A percentile compares a stretch with the other conserved stretches of the same genome.
phyloP scores from a whole-genome alignment of 2,113 vertebrate genomes.

The Peromyscus leucopus region DNA sequence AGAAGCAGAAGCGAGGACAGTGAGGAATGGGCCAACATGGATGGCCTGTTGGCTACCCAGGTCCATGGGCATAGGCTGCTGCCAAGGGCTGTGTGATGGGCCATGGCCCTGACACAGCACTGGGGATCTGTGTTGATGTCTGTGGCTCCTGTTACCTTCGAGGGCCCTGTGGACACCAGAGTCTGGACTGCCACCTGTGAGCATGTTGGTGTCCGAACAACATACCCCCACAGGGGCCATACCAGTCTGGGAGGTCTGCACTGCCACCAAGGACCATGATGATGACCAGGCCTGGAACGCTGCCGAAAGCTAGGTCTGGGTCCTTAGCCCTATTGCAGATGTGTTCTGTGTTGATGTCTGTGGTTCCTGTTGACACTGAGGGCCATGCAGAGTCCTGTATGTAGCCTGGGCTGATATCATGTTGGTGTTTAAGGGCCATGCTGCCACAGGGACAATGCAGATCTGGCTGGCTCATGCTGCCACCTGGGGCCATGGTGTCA shows the following conservation, averaged over 20 bases:
- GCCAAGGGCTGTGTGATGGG: background rate
- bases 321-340: background rate
- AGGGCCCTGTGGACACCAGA: background rate
- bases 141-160: background rate
- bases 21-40: background rate
- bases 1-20: background rate
- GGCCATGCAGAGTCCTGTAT: background rate
- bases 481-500: background rate
- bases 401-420: background rate
- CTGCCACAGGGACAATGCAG: background rate
- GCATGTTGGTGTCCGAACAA: background rate
- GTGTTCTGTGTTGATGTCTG: background rate
- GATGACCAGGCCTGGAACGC: too few relatives aligned
- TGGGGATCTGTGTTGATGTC: background rate
- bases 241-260: too few relatives aligned
- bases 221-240: background rate
- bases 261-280: too few relatives aligned
- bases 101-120: too few relatives aligned
- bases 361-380: background rate
- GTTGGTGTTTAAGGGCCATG: background rate
- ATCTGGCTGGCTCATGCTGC: background rate
- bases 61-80: background rate
- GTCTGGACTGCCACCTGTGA: background rate
- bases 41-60: background rate
- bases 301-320: too few relatives aligned